Evolutionary conservation across 2,888 invertebrate genomes (phyloP), one percentile per base, ranked within the genome.

Genomic region (Dioctria rufipes): DNA sequence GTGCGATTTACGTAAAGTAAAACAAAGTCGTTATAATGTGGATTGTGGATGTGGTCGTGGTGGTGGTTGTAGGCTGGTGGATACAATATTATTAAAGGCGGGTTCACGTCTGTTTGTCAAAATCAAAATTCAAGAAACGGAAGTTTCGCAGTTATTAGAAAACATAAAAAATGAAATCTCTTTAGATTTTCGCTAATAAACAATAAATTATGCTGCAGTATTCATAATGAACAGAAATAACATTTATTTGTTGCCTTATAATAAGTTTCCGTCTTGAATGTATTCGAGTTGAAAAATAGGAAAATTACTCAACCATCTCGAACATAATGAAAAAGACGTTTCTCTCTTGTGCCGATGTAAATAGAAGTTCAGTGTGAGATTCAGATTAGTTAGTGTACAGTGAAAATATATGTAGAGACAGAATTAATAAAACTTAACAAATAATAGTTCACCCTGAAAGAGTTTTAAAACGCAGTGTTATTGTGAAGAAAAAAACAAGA

Each of bases 251-350:
- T 25, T 77, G 39, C 63, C 43, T 46, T 77, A 77, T 37, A 77
- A 77, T 13, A 77, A 77, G 13, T 25, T 25, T 63, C 39, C 40
- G 39, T 25, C n/a, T 39, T 63, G 77, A 43, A 63, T 63, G 77
- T 77, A 46, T 25, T 25, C 25, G 25, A 25, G 25, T 77, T 61
- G 63, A 63, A 49, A 63, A 77, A 58, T 63, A 49, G 49, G 63
- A 63, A 63, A 77, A 63, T 77, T 77, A 77, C 77, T 63, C 77
- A 77, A 77, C 77, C 77, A 77, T 77, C 63, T 77, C 77, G 63
- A 61, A 43, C 6, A 6, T 49, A 40, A 61, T 61, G 61, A 49
- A 77, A 75, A 71, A 75, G 42, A 43, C 60, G 40, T 75, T 75
- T 58, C 43, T 25, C 25, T 60, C 54, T 71, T n/a, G 51, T 75